A percentile compares a stretch with the other conserved stretches of the same genome.
Evolutionary conservation across 2,797 vertebrate species (phyloP).

Genomic region (Tapirus indicus): DNA sequence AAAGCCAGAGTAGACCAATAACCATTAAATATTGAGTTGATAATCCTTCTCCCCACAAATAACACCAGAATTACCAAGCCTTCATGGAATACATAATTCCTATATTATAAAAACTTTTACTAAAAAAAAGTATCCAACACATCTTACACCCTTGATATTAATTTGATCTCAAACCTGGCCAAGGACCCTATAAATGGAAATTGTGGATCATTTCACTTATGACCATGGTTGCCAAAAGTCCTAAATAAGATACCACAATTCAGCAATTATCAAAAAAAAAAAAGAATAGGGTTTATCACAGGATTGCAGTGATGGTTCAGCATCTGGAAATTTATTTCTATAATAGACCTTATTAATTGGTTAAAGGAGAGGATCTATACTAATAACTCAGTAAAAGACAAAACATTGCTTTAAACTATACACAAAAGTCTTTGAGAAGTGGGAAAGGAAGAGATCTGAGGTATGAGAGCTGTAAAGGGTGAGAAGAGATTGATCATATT

Average conservation of each 20-base stretch:
- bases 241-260: neutral
- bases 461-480: neutral
- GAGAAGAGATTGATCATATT: neutral
- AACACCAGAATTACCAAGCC: neutral
- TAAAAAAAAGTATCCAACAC: neutral
- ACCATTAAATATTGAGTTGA: neutral
- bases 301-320: neutral
- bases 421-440: neutral
- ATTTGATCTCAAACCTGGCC: neutral
- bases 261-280: neutral
- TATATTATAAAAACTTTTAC: neutral
- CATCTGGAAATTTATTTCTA: neutral
- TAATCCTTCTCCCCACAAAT: constrained; percentile 1
- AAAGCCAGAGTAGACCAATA: neutral
- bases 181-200: neutral
- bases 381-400: neutral
- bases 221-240: neutral
- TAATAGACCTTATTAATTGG: neutral
- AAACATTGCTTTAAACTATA: neutral
- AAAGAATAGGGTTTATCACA: neutral
- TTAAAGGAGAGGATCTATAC: neutral
- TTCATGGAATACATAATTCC: neutral
- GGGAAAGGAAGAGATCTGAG: neutral
- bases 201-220: neutral
- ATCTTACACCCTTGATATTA: neutral